Evolutionary conservation across 2,113 vertebrate species (phyloP).

Genomic region (Amblyopsis rosae): DNA sequence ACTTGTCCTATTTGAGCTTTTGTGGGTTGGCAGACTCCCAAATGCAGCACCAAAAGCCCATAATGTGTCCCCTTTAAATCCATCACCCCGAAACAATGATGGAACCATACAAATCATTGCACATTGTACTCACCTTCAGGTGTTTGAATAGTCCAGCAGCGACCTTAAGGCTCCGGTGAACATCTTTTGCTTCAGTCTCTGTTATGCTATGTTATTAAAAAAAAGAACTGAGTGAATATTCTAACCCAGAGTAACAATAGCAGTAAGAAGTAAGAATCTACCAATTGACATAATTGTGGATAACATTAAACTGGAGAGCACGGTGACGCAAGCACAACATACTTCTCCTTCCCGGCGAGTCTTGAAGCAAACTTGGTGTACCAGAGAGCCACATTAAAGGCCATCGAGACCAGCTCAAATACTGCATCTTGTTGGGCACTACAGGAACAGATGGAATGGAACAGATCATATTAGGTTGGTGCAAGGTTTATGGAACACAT

Average conservation of each 20-base stretch:
- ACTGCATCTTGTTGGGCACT: slow-evolving; percentile 96
- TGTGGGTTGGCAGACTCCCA: no score
- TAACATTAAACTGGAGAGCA: not conserved
- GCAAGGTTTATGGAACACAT: not conserved
- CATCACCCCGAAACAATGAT: no score
- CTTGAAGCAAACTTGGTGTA: slow-evolving; percentile 95
- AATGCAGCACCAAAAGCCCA: no score
- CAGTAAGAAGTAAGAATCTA: not conserved
- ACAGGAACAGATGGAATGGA: slow-evolving; percentile 31
- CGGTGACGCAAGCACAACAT: slow-evolving; percentile 60
- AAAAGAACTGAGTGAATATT: slow-evolving; percentile 3
- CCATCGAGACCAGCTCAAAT: slow-evolving; percentile 94
- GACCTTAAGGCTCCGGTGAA: slow-evolving; percentile 92
- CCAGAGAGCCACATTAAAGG: slow-evolving; percentile 95
- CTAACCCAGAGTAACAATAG: not conserved
- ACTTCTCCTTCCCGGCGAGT: slow-evolving; percentile 97
- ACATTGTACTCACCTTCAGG: slow-evolving; percentile 83
- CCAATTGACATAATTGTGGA: not conserved
- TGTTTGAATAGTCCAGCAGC: slow-evolving; percentile 96
- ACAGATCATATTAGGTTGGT: slow-evolving; percentile 1
- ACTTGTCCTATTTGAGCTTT: no score
- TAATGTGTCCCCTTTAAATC: no score
- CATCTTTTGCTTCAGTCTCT: slow-evolving; percentile 95
- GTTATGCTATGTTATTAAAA: slow-evolving; percentile 80
- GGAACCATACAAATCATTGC: no score